phyloP scores from a whole-genome alignment of 37 sponge, comb jelly and placozoan genomes.

The Aplysina aerophoba region DNA sequence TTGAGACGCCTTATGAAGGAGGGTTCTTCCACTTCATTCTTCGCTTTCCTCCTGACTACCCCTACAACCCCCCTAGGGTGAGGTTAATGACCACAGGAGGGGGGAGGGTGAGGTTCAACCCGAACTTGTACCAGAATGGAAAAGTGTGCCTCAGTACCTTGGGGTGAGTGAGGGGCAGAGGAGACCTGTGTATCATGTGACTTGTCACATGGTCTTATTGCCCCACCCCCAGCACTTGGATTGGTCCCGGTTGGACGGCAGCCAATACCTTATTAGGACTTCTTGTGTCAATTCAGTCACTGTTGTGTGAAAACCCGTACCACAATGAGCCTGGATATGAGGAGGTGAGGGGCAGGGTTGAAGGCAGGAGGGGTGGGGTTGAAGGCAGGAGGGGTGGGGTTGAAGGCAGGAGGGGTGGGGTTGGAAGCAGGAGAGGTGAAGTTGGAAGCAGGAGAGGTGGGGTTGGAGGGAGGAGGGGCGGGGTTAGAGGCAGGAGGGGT shows the following conservation, averaged over 20 bases:
- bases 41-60: conserved; percentile 85
- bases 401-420: not conserved
- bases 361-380: too few relatives aligned
- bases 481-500: too few relatives aligned
- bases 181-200: not conserved
- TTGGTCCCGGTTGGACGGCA: conserved; percentile 70
- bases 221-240: conserved; percentile 56
- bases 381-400: not conserved
- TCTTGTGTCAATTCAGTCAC: conserved; percentile 83
- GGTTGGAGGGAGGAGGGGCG: too few relatives aligned
- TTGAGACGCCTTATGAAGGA: conserved; percentile 93
- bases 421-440: not conserved
- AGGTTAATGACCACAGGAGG: conserved; percentile 87
- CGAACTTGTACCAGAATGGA: conserved; percentile 88
- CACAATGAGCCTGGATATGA: conserved; percentile 94
- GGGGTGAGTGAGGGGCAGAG: conserved; percentile 61
- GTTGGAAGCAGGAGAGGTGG: too few relatives aligned
- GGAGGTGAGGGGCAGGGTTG: conserved; percentile 21
- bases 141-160: conserved; percentile 88
- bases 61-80: conserved; percentile 75
- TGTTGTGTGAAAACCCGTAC: conserved; percentile 86
- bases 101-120: conserved; percentile 88
- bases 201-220: too few relatives aligned
- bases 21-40: conserved; percentile 89
- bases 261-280: conserved; percentile 67